Base-by-base conservation (phyloP, 1,140 invertebrate genomes). In the Euschistus heros region DNA sequence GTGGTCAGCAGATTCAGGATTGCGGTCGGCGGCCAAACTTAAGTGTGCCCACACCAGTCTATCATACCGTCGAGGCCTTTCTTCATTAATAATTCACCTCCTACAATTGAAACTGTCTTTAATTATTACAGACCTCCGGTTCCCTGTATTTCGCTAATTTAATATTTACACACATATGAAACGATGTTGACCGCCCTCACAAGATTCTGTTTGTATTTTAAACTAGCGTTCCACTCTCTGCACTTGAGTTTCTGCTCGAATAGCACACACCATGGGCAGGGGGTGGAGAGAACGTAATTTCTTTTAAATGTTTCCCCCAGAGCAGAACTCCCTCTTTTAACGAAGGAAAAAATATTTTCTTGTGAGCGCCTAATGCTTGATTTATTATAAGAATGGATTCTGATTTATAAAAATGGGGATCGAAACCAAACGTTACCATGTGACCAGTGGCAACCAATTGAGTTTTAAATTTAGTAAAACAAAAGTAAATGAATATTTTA, bases 151-250 rank as follows among this genome's bases (percentile, higher is more conserved):
- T 60, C 64, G 55, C 57, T 55, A 61, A 65, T 65, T 65, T 65
- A 65, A 65, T 65, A 65, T 65, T 65, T 65, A 65, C 64, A 60
- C 64, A 60, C 64, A 65, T 61, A 61, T 65, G 64, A 65, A 65
- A 65, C 64, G 57, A 44, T 62, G 64, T 65, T 65, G 64, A 65
- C 64, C 64, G 42, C 54, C 37, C 64, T 27, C 55, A 30, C 60
- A 62, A 62, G 60, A 62, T 62, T 62, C 64, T 65, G 57, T 65
- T 65, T 65, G 64, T 61, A 50, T 61, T 65, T 65, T 54, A 65
- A 50, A 52, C 22, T 52, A 54, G 8, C n/a, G 47, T 54, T 54
- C 14, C 46, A 14, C 46, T 30, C 47, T 17, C n/a, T 22, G 20
- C 50, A 46, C 63, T 61, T 61, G 20, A 15, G 59, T n/a, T 61